Conservation (phyloP, 2,113 vertebrate genomes). For the Rhizomys pruinosus region DNA sequence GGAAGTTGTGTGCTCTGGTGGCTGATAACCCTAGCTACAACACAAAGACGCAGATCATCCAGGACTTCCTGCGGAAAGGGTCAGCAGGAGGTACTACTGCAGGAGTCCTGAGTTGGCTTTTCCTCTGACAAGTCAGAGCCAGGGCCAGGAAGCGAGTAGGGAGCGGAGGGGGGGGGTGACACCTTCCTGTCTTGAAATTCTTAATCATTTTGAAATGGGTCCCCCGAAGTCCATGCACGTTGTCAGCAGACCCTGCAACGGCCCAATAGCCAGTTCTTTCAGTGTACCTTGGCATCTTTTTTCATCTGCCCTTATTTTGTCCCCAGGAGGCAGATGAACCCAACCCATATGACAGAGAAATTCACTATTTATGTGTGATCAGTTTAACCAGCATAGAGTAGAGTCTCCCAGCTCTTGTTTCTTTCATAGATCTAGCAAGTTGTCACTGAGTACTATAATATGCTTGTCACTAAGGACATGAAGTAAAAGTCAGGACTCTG, state of each 20-base stretch:
- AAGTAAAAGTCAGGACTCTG: neutral
- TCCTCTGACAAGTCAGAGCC: neutral
- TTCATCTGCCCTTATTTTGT: neutral
- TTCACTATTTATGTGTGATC: neutral
- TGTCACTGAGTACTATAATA: neutral
- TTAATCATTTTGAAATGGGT: neutral
- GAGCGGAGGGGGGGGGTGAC: too few species aligned
- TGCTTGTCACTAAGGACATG: neutral
- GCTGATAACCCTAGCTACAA: constrained; percentile 97
- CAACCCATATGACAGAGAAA: constrained; percentile 9
- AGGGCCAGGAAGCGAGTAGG: too few species aligned
- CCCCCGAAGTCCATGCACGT: neutral
- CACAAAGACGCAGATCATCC: constrained; percentile 96
- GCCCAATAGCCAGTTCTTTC: neutral
- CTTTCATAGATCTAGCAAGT: constrained; percentile 19
- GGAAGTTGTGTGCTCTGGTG: constrained; percentile 95
- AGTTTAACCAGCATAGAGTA: neutral
- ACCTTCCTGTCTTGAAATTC: neutral
- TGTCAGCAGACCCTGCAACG: neutral
- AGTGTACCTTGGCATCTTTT: neutral
- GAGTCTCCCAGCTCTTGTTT: too few species aligned
- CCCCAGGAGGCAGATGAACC: neutral
- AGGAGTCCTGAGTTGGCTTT: neutral
- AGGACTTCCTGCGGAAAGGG: constrained; percentile 95
- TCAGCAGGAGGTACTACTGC: constrained; percentile 89